Evolutionary conservation across 2,113 vertebrate species (phyloP).

Genomic region (Ceratotherium simum): DNA sequence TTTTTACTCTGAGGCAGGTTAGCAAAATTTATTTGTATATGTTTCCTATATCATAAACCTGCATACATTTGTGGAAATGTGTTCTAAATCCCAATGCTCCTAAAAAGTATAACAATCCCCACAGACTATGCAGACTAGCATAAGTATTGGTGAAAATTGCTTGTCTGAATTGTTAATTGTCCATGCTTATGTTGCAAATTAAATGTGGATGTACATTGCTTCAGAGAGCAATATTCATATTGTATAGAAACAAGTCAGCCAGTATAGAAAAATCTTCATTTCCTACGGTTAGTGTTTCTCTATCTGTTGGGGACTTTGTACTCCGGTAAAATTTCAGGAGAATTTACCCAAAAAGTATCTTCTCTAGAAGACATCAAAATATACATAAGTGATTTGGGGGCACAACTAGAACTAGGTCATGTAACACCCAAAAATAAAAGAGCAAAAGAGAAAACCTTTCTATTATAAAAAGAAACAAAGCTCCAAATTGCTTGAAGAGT

Average conservation of each 20-base stretch:
- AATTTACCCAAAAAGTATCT: not conserved
- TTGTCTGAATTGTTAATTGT: slow-evolving; percentile 42
- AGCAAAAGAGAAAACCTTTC: not conserved
- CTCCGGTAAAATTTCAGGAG: not conserved
- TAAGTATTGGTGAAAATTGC: slow-evolving; percentile 68
- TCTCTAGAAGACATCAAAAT: not conserved
- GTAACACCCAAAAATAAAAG: not conserved
- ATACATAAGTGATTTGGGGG: not conserved
- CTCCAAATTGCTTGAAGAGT: not conserved
- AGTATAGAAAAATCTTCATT: not conserved
- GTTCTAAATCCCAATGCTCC: not conserved
- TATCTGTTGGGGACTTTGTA: accelerated
- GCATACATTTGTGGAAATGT: not conserved
- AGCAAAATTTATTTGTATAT: not conserved
- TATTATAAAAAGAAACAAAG: not conserved
- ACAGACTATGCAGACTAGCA: not conserved
- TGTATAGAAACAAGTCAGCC: too few species aligned
- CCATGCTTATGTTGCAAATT: slow-evolving; percentile 51
- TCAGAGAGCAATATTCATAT: not conserved
- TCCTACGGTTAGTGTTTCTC: not conserved
- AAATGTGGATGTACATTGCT: not conserved
- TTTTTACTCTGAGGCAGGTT: not conserved
- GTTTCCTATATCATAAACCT: slow-evolving; percentile 66
- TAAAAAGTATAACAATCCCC: not conserved
- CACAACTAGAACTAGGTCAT: not conserved